Base-by-base conservation (phyloP, 2,113 vertebrate genomes). In the Cephalopterus ornatus region DNA sequence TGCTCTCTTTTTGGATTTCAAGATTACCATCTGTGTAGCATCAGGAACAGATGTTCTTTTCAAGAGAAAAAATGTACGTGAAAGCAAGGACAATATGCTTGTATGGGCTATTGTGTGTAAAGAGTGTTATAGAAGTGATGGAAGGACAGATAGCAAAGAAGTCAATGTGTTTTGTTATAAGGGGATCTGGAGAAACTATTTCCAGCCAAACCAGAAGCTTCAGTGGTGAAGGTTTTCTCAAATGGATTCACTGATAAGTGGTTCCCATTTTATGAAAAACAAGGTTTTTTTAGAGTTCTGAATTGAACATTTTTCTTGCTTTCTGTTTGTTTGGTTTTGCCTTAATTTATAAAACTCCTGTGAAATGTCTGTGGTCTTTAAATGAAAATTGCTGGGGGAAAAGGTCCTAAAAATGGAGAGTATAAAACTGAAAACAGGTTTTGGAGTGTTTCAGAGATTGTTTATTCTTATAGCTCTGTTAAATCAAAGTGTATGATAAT, bases 1-100 rank as follows among this genome's bases (percentile, higher is more conserved):
- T 56, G 63, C 44, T 96, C 39, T 85, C 67, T 85, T 96, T 96
- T 96, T 90, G 47, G 67, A 80, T 95, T 93, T 95, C 62, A 90
- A 86, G 78, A 93, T 94, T 95, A 71, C 93, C 94, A 96, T 96
- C 95, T 97, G 93, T 83, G 72, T 94, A 80, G 88, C 88, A 90
- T 86, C 85, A 96, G 92, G 85, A 96, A 83, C 93, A 96, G 94
- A 94, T 96, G 94, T 96, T 96, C 95, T 93, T 96, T 97, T 96
- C 81, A 94, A 67, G 33, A 94, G 88, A 93, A 96, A 62, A 92
- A 93, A 85, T 63, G 46, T 95, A 95, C 27, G 63, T 70, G 82
- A 88, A 90, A 90, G 72, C 71, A 92, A 92, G 88, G 93, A 92
- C 90, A 94, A 90, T 95, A 79, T 93, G 90, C 35, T 94, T 85